phyloP scores from a whole-genome alignment of 2,888 invertebrate species.

The Polydrusus pterygomalis region DNA sequence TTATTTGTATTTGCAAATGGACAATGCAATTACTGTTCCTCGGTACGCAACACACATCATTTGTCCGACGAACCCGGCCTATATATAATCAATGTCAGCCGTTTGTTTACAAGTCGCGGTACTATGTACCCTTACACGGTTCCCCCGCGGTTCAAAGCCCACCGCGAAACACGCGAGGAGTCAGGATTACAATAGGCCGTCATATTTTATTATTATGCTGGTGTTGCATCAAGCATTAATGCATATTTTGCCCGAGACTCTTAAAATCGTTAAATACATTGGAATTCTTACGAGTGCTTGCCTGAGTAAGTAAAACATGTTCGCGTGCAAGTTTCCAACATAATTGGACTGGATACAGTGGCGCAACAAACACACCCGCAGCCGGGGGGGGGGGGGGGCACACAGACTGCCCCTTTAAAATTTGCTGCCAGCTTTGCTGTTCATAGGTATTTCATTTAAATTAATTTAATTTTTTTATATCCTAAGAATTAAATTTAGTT shows the following conservation, averaged over 20 bases:
- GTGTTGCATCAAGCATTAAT: constrained; percentile 55
- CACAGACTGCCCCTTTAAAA: too few relatives aligned
- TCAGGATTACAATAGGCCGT: constrained; percentile 50
- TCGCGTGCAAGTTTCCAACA: too few relatives aligned
- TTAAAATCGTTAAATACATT: too few relatives aligned
- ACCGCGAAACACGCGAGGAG: constrained; percentile 61
- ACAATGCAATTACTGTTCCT: constrained; percentile 14
- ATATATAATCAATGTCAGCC: constrained; percentile 53
- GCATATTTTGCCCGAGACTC: constrained; percentile 1
- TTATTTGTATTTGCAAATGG: neutral
- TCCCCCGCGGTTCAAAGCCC: constrained; percentile 59
- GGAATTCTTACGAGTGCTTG: neutral
- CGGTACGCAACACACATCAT: constrained; percentile 42
- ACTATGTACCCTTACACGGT: constrained; percentile 56
- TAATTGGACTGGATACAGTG: too few relatives aligned
- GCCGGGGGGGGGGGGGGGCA: too few relatives aligned
- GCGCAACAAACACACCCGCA: too few relatives aligned
- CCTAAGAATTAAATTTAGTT: too few relatives aligned
- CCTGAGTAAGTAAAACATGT: too few relatives aligned
- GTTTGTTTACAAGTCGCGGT: constrained; percentile 57
- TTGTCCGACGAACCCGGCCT: constrained; percentile 51
- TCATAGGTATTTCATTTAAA: too few relatives aligned
- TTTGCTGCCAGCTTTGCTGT: too few relatives aligned
- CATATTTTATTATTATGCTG: constrained; percentile 51
- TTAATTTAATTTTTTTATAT: too few relatives aligned